A percentile compares a stretch with the other conserved stretches of the same genome.
phyloP scores from a whole-genome alignment of 2,888 invertebrate genomes.

The Pterostichus niger region DNA sequence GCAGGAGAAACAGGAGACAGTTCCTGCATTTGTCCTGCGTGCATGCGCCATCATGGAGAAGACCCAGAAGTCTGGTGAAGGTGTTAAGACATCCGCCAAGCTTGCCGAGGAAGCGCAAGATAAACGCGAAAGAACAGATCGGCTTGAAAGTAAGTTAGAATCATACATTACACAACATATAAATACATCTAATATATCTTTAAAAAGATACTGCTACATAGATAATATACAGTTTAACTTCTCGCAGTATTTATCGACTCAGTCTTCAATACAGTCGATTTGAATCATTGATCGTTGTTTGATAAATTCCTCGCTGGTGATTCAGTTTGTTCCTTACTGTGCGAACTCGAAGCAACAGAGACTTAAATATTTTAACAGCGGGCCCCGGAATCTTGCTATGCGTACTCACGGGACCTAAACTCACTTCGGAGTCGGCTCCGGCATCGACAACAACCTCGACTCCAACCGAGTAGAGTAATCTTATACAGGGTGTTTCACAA shows the following conservation, averaged over 20 bases:
- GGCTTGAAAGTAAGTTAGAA: slow-evolving; percentile 86
- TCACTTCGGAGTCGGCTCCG: no score
- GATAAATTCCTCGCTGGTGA: neutral
- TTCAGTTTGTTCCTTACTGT: neutral
- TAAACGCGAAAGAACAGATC: slow-evolving; percentile 90
- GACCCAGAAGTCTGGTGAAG: slow-evolving; percentile 93
- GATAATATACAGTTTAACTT: no score
- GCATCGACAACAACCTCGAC: no score
- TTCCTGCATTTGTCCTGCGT: slow-evolving; percentile 93
- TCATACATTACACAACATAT: no score
- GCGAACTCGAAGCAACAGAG: neutral
- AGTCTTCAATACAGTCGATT: no score
- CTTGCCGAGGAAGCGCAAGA: slow-evolving; percentile 93
- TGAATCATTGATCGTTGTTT: neutral
- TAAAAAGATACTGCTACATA: no score
- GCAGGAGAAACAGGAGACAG: slow-evolving; percentile 96
- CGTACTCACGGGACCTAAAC: no score
- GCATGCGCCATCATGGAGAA: slow-evolving; percentile 96
- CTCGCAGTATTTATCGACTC: no score
- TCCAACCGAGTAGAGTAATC: no score
- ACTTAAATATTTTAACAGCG: neutral
- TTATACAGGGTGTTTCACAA: no score
- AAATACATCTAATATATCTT: no score
- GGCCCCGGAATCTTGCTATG: neutral
- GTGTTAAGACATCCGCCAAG: slow-evolving; percentile 91